Conservation (phyloP, 2,797 vertebrate species). For the Microcaecilia unicolor region DNA sequence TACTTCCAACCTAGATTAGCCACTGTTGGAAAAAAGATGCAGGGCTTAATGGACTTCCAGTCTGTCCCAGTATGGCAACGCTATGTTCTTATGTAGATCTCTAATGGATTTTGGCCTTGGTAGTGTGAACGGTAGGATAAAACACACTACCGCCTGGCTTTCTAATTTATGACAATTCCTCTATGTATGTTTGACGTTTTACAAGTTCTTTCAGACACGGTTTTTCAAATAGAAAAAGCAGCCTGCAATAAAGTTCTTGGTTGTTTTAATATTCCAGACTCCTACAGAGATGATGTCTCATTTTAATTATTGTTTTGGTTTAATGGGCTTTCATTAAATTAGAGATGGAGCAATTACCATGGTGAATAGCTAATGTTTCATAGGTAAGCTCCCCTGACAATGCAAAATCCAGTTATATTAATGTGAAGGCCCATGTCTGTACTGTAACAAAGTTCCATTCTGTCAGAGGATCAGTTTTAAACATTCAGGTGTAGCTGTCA, state of each 20-base stretch:
- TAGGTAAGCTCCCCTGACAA: slow-evolving; percentile 53
- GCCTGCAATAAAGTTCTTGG: slow-evolving; percentile 37
- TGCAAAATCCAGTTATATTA: slow-evolving; percentile 19
- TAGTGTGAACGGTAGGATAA: slow-evolving; percentile 30
- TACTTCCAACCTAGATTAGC: no score
- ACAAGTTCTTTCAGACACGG: slow-evolving; percentile 36
- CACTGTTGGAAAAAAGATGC: no score
- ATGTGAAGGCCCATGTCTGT: neutral
- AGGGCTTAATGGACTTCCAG: no score
- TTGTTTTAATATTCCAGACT: slow-evolving; percentile 61
- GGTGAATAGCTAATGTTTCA: slow-evolving; percentile 56
- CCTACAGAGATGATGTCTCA: slow-evolving; percentile 64
- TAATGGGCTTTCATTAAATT: slow-evolving; percentile 75
- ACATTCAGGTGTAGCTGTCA: neutral
- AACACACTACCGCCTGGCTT: slow-evolving; percentile 27
- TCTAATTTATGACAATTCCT: slow-evolving; percentile 36
- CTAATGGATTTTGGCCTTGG: slow-evolving; percentile 11
- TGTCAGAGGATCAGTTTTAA: neutral
- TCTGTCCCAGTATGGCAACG: no score
- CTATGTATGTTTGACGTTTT: slow-evolving; percentile 50
- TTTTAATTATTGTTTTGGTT: slow-evolving; percentile 74
- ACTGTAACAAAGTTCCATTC: neutral
- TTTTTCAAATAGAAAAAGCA: slow-evolving; percentile 40
- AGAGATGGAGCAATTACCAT: slow-evolving; percentile 60
- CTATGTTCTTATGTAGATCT: no score